Base-by-base conservation (phyloP, 2,797 vertebrate species). In the Discoglossus pictus region DNA sequence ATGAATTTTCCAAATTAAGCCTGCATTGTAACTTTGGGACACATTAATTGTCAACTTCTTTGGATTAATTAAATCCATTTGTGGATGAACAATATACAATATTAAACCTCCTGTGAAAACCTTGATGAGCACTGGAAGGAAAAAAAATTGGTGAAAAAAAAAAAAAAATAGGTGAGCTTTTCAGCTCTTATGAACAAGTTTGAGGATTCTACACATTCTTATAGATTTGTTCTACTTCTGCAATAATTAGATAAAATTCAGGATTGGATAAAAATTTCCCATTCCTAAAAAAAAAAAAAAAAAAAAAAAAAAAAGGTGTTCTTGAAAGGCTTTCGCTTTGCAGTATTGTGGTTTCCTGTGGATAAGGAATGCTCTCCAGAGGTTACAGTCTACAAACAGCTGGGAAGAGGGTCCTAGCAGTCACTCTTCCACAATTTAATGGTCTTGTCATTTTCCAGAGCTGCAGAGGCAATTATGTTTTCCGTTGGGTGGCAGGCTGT, bases 391-490 rank as follows among this genome's bases (percentile, higher is more conserved):
- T 31, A 17, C 48, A 27, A n/a, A 46, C 11, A 24, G 12, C 1
- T 3, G 6, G 15, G 6, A 4, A 2, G 24, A 35, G 27, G 2
- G 44, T 12, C 61, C 93, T 92, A 99, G 87, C 96, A 99, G 91
- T 99, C 97, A 73, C 97, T 99, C 88, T 91, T 98, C 97, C 97
- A 99, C 83, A 99, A 90, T 84, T 99, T 99, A 87, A 99, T 99
- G 79, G 97, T 99, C 87, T 99, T 99, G 93, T 99, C 97, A 0
- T 99, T 99, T 89, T 99, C 97, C 88, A 99, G 85, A 11, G 97
- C 97, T 0, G 97, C 97, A 0, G 97, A 99, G 0, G 97, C 97
- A 0, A 99, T 95, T 89, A 99, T 99, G 91, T 99, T 99, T 81
- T 99, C 97, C 79, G 97, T 99, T 0, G 97, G 97, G 84, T 99